Percentiles rank a stretch among this genome's conserved stretches.
phyloP scores from a whole-genome alignment of 2,797 vertebrate species.

The Sarcoramphus papa region DNA sequence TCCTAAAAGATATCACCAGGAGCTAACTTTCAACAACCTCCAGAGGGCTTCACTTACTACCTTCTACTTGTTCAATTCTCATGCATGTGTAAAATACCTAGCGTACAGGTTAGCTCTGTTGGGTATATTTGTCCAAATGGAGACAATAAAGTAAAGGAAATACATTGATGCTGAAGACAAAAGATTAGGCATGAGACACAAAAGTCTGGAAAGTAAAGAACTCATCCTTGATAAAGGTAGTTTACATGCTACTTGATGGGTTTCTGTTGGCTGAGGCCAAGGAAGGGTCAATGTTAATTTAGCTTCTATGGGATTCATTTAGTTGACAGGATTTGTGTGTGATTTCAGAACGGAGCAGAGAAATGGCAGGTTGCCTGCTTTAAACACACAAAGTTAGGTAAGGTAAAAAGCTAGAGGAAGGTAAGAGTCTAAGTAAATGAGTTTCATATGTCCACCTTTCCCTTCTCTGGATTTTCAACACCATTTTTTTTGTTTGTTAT shows the following conservation, averaged over 20 bases:
- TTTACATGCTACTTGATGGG: not conserved
- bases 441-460: accelerated
- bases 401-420: not conserved
- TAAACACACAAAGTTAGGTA: not conserved
- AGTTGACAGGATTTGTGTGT: not conserved
- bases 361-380: not conserved
- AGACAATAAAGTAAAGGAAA: not conserved
- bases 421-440: not conserved
- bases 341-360: not conserved
- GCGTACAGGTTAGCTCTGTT: not conserved
- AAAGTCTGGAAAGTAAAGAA: not conserved
- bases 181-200: not conserved
- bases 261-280: not conserved
- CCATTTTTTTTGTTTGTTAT: not conserved
- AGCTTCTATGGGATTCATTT: not conserved
- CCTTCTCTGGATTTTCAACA: not conserved
- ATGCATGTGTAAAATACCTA: not conserved
- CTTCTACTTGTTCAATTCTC: not conserved
- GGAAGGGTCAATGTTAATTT: not conserved
- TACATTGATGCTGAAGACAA: not conserved
- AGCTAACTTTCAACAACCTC: not conserved
- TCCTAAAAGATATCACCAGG: not conserved
- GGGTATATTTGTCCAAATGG: not conserved
- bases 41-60: not conserved
- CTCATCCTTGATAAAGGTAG: not conserved